These are phyloP conservation scores for Drosophila algonquin DNA, from an alignment of 2,888 invertebrate genomes.

Conservation along the genomic window DNA sequence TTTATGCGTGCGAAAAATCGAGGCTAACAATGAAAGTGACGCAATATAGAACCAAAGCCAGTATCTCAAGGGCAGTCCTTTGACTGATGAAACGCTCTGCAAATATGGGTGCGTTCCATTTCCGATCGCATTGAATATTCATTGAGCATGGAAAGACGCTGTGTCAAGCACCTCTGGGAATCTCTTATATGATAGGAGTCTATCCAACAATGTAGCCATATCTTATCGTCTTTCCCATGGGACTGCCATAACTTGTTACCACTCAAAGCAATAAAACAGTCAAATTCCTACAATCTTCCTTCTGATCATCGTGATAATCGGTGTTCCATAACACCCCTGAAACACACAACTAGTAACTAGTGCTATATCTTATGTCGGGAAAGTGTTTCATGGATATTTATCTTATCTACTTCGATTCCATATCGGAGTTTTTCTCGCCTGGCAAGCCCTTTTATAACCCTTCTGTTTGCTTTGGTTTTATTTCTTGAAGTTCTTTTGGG, in stretches of 20 bases:
- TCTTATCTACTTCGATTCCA: conserved; percentile 27
- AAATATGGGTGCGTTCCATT: conserved; percentile 40
- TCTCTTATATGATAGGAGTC: neutral
- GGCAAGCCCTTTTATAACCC: conserved; percentile 18
- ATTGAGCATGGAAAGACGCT: neutral
- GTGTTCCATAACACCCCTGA: neutral
- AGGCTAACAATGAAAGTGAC: conserved; percentile 42
- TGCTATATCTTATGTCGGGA: conserved; percentile 5
- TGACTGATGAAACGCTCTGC: conserved; percentile 23
- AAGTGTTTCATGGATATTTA: conserved; percentile 5
- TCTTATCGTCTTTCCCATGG: conserved; percentile 36
- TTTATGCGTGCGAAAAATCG: conserved; percentile 46
- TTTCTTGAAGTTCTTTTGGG: conserved; percentile 33
- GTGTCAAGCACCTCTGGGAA: conserved; percentile 25
- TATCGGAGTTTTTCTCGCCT: conserved; percentile 29
- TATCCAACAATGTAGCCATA: conserved; percentile 17
- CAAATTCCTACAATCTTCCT: conserved; percentile 21
- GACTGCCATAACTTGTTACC: conserved; percentile 34
- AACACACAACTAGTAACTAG: neutral
- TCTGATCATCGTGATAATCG: conserved; percentile 21
- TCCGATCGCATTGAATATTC: neutral
- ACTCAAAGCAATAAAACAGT: conserved; percentile 16
- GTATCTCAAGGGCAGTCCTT: conserved; percentile 19
- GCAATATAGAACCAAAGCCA: conserved; percentile 14
- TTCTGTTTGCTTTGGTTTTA: conserved; percentile 24